phyloP scores from a whole-genome alignment of 2,888 invertebrate species.

The Drosophila algonquin region DNA sequence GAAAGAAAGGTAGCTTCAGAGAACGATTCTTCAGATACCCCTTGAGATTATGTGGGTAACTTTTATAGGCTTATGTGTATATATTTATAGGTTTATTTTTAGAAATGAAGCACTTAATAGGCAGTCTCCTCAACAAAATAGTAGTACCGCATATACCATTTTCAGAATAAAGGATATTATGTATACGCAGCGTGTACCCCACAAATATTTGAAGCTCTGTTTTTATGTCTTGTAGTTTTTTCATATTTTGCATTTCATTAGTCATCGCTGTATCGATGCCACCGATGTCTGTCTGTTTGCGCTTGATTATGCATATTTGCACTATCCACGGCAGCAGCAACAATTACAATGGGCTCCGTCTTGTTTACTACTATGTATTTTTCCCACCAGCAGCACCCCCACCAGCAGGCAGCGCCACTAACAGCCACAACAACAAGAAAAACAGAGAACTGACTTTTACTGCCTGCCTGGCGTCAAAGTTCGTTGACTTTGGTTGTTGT shows the following conservation, averaged over 20 bases:
- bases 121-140: background rate
- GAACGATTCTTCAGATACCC: too few relatives aligned
- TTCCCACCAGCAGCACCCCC: constrained; percentile 26
- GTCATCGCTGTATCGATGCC: constrained; percentile 13
- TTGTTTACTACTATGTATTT: constrained; percentile 47
- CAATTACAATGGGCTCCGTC: constrained; percentile 42
- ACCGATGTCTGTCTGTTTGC: constrained; percentile 33
- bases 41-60: too few relatives aligned
- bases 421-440: constrained; percentile 33
- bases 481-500: constrained; percentile 58
- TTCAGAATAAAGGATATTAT: constrained; percentile 7
- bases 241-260: constrained; percentile 14
- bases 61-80: too few relatives aligned
- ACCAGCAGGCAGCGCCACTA: constrained; percentile 16
- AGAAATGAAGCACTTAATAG: background rate
- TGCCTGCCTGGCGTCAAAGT: constrained; percentile 41
- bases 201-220: background rate
- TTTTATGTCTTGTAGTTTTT: background rate
- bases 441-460: constrained; percentile 58
- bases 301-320: constrained; percentile 63
- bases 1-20: too few relatives aligned
- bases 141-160: too few relatives aligned
- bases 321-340: constrained; percentile 57
- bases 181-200: constrained; percentile 31
- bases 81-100: background rate